Conservation (phyloP, 2,113 vertebrate species). For the Hemibates koningsi region DNA sequence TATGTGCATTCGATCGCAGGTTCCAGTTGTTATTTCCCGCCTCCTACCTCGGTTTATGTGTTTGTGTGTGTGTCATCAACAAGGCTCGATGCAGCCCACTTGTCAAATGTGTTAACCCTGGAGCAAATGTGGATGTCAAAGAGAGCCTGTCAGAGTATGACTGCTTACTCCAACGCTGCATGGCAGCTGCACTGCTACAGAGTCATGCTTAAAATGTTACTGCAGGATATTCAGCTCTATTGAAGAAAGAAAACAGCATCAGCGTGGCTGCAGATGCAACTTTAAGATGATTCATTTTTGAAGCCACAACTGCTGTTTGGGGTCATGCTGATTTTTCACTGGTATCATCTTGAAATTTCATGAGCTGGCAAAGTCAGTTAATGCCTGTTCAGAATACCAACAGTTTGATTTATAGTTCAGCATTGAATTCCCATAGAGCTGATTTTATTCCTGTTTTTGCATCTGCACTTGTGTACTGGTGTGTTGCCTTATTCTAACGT, state of each 20-base stretch:
- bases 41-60: background rate
- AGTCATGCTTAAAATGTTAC: background rate
- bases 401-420: background rate
- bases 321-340: background rate
- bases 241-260: background rate
- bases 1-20: background rate
- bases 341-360: background rate
- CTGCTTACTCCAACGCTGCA: background rate
- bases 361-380: background rate
- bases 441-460: background rate
- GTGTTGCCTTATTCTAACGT: background rate
- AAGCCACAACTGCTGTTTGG: background rate
- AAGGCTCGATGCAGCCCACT: background rate
- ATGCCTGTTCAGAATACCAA: background rate
- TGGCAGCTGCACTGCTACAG: background rate
- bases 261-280: background rate
- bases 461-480: background rate
- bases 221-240: background rate
- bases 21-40: background rate
- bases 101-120: slow-evolving; percentile 6
- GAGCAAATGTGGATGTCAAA: background rate
- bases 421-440: background rate
- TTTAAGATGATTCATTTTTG: background rate
- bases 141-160: background rate
- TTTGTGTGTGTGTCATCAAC: background rate